Evolutionary conservation across 2,113 vertebrate genomes (phyloP), one percentile per base, ranked within the genome.

Genomic region (Dasypus novemcinctus): DNA sequence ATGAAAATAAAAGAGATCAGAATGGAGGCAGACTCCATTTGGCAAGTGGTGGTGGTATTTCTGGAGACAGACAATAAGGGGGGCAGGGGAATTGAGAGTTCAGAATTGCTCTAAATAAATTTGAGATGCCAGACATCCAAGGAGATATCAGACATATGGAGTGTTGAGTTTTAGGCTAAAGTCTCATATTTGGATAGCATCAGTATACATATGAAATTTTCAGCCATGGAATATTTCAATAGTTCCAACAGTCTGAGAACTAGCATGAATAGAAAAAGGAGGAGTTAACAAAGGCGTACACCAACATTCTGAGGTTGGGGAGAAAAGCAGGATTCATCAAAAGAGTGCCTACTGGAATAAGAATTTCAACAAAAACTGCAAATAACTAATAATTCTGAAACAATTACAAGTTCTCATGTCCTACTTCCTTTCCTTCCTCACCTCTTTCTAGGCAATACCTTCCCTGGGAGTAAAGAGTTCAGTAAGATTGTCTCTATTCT

Each of bases 101-200:
- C 57, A 94, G 74, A 80, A 46, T 64, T 93, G 69, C n/a, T 93
- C 63, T 66, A 87, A n/a, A 79, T 80, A 93, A 95, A 79, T 84
- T 64, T 89, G 80, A 93, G 79, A 75, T 61, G 17, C 79, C 59
- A 80, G 64, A 84, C 80, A 88, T 82, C 69, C 61, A 29, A 90
- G 21, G 66, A 87, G 52, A 96, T 18, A 27, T 96, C 82, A 41
- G 33, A 52, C 29, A 78, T 87, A 17, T 94, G 46, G 13, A 49
- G 31, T 46, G 5, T 25, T 1, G 57, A 91, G 74, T 76, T 90
- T 86, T 78, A 91, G 49, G 43, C n/a, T 87, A 71, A 93, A n/a
- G 21, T 93, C 88, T 93, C 69, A 93, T 87, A 76, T 91, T 95
- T 96, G 75, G 83, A 95, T 91, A 87, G 74, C 68, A 92, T 80